A percentile compares a stretch with the other conserved stretches of the same genome.
Conservation (phyloP, 2,113 vertebrate genomes). For the Callipepla californica region DNA sequence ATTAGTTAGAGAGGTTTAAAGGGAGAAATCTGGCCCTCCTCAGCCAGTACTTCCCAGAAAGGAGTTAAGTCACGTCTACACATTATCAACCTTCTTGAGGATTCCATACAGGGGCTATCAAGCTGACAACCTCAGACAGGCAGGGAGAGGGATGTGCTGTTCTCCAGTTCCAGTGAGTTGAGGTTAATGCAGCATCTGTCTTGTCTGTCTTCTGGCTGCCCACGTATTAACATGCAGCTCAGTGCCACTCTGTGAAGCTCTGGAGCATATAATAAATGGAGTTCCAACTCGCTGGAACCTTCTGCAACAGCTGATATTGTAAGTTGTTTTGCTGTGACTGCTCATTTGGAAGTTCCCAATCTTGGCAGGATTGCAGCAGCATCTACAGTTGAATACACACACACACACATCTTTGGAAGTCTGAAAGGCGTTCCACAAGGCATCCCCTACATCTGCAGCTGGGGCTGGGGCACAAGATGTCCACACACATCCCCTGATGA, state of each 20-base stretch:
- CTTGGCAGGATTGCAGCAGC: conserved; percentile 17
- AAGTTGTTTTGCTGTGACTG: conserved; percentile 39
- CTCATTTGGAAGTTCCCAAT: conserved; percentile 36
- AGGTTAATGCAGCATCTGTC: conserved; percentile 65
- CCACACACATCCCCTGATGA: background rate
- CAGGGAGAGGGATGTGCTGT: conserved; percentile 32
- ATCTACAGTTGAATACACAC: background rate
- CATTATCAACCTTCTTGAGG: conserved; percentile 2
- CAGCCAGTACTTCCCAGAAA: background rate
- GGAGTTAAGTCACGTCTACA: background rate
- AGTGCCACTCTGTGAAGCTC: background rate
- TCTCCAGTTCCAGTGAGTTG: conserved; percentile 52
- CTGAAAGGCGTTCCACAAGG: rapidly evolving
- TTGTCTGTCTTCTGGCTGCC: conserved; percentile 62
- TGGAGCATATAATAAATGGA: conserved; percentile 64
- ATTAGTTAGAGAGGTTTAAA: background rate
- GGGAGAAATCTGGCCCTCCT: background rate
- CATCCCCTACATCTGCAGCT: background rate
- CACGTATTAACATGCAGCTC: conserved; percentile 61
- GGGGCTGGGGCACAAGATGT: background rate
- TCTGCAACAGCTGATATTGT: conserved; percentile 63
- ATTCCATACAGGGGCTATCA: conserved; percentile 41
- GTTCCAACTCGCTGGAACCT: conserved; percentile 60
- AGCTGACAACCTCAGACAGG: conserved; percentile 35
- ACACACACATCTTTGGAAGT: background rate